Base-by-base conservation (phyloP, 2,113 vertebrate genomes). In the Gambusia affinis region DNA sequence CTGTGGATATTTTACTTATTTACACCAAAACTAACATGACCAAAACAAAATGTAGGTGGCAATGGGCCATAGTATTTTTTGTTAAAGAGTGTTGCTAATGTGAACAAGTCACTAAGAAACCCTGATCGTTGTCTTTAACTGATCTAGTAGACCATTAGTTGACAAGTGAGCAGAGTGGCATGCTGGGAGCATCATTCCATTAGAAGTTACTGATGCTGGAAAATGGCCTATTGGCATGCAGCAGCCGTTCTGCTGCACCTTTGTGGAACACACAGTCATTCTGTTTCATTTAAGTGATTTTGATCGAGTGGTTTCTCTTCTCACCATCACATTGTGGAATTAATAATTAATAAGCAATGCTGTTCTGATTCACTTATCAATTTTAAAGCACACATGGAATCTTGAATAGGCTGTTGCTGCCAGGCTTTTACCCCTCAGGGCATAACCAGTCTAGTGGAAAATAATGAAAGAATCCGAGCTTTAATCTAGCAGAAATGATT, bases 281-380 rank as follows among this genome's bases (percentile, higher is more conserved):
- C 85, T 81, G 84, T 87, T 90, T 91, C 85, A 90, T 90, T 94
- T 92, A 85, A 87, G 79, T 78, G 81, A 76, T 84, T 92, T 90
- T 91, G 88, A 94, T 89, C 86, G 79, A 60, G 63, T 60, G 60
- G 80, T 77, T 77, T 63, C 80, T 86, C 83, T 78, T 82, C 82
- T 65, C 27, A 54, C 72, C 67, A 70, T 85, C 82, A 87, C 87
- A 87, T 85, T 85, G 85, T 84, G 83, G 89, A 89, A 93, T 94
- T 82, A 92, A 93, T 93, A 86, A 88, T 89, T 82, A 89, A 94
- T 91, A 87, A 87, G 81, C 72, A 78, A 85, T 91, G 91, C 90
- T 90, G 69, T 42, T 92, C 82, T 86, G 90, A 93, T 92, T 89
- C 88, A 88, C 88, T 89, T 88, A 91, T 92, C 86, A 91, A 91